Conservation (phyloP, 2,113 vertebrate genomes). For the Alaudala cheleensis region DNA sequence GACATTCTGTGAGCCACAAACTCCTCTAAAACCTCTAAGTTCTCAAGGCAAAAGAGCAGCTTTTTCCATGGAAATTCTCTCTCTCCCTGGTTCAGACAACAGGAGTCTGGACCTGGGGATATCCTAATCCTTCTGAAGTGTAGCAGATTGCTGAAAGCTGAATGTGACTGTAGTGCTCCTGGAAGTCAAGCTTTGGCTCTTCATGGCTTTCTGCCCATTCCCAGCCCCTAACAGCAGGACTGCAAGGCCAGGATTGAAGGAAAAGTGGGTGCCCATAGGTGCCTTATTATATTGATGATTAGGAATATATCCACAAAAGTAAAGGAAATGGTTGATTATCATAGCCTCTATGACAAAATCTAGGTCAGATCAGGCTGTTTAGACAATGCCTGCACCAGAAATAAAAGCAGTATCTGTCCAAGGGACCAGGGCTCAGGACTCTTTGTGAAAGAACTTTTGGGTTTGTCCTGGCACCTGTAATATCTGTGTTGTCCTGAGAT, state of each 20-base stretch:
- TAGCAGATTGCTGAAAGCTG: background rate
- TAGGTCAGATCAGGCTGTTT: background rate
- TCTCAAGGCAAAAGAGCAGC: background rate
- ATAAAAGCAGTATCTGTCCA: background rate
- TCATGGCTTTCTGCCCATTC: background rate
- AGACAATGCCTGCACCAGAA: background rate
- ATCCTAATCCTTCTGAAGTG: background rate
- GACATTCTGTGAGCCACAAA: rapidly evolving
- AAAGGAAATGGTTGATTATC: background rate
- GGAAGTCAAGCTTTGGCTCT: background rate
- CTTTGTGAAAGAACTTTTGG: background rate
- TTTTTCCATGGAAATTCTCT: background rate
- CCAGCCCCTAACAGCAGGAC: background rate
- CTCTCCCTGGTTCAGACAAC: background rate
- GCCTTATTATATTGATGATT: background rate
- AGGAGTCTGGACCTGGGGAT: background rate
- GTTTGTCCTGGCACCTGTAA: background rate
- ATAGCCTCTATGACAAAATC: background rate
- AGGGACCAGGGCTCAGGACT: too few species aligned
- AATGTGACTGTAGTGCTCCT: background rate
- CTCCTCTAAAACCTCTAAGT: background rate
- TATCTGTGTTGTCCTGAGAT: background rate
- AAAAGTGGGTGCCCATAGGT: background rate
- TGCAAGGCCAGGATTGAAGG: background rate
- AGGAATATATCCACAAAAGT: background rate